These are phyloP conservation scores for Melanaphis sacchari DNA, from an alignment of 1,140 invertebrate genomes.

Conservation along the genomic window DNA sequence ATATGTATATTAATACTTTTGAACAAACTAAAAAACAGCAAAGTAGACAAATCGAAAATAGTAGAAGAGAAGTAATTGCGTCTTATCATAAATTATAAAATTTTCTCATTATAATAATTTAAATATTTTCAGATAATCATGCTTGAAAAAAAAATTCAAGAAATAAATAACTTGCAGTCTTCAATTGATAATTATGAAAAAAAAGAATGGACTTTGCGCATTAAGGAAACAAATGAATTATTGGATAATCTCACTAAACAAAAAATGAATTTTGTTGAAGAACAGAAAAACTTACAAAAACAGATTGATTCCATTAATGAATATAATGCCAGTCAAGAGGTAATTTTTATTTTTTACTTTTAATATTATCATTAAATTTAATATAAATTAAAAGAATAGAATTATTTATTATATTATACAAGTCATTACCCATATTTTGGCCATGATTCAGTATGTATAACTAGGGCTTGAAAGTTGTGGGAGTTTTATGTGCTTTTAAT, in stretches of 20 bases:
- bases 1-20: conserved; percentile 63
- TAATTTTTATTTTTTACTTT: conserved; percentile 60
- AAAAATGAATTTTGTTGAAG: conserved; percentile 37
- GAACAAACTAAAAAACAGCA: conserved; percentile 61
- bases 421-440: no score
- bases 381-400: no score
- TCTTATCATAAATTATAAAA: neutral
- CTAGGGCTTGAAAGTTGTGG: no score
- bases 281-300: conserved; percentile 61
- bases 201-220: conserved; percentile 54
- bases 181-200: conserved; percentile 60
- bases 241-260: conserved; percentile 63
- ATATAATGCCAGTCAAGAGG: conserved; percentile 69
- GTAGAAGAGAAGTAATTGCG: conserved; percentile 62
- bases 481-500: no score
- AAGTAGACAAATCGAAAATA: conserved; percentile 59
- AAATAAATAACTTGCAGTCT: conserved; percentile 59
- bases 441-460: no score
- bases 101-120: conserved; percentile 8
- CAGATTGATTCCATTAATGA: conserved; percentile 61
- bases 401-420: no score
- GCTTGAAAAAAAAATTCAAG: conserved; percentile 60
- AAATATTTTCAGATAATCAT: conserved; percentile 19
- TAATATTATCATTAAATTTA: no score
- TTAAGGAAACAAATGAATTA: conserved; percentile 59